phyloP scores from a whole-genome alignment of 2,888 invertebrate species.

The Celastrina argiolus region DNA sequence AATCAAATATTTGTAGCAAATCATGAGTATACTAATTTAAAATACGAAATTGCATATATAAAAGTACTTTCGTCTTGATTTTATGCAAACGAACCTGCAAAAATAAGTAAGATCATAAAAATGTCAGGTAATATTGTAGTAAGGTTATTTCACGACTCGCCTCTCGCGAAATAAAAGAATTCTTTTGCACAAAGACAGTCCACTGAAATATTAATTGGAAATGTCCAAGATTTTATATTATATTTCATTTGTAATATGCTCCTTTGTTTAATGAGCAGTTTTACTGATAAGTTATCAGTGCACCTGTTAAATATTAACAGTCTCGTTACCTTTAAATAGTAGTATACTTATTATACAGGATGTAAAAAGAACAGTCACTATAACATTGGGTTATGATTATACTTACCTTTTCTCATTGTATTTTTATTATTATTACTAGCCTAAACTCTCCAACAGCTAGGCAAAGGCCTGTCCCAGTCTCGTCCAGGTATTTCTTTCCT shows the following conservation, averaged over 20 bases:
- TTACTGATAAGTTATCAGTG: no score
- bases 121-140: not conserved
- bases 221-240: not conserved
- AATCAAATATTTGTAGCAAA: not conserved
- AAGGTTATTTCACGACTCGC: not conserved
- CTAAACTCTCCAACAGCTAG: no score
- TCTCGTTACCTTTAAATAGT: no score
- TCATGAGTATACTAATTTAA: not conserved
- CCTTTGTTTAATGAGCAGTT: not conserved
- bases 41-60: not conserved
- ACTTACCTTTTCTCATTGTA: no score
- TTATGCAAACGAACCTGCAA: not conserved
- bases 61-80: not conserved
- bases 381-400: no score
- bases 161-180: conserved; percentile 2
- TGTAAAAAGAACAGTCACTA: no score
- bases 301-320: no score
- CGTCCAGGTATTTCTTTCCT: no score
- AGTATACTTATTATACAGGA: no score
- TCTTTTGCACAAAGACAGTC: not conserved
- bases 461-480: no score
- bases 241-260: not conserved
- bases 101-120: not conserved
- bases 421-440: no score
- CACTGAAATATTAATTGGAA: conserved; percentile 1